Base-by-base conservation (phyloP, 1,140 invertebrate species). In the Lordiphosa clarofinis region DNA sequence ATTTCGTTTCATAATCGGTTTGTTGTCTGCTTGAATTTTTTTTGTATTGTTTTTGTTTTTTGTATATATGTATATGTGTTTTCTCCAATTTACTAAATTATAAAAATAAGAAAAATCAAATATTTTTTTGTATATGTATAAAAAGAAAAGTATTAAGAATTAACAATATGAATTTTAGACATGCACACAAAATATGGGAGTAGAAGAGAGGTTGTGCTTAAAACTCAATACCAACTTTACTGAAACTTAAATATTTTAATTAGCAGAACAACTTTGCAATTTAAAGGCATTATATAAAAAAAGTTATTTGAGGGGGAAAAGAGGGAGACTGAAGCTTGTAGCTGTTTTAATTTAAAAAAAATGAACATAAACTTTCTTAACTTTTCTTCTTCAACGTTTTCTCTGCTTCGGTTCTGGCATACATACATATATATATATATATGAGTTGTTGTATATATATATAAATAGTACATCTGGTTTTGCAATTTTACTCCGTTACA, bases 61-160 rank as follows among this genome's bases (percentile, higher is more conserved):
- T 46, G 24, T 67, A 38, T 50, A 24, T 24, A 24, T 24, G 21
- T 3, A 24, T 24, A 24, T 24, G 21, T 24, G 38, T 62, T 43
- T 59, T 56, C 54, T 60, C 74, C 64, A 79, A 82, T 79, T 82
- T 59, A 75, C 75, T 79, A 82, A 79, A 63, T 67, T 67, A 58
- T 44, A 64, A 44, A 35, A 67, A 19, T 13, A 10, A 48, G 46
- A 36, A 48, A 58, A 69, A 58, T 38, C 33, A 64, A 56, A n/a
- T n/a, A n/a, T n/a, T 38, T 11, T 36, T n/a, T 15, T n/a, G 21
- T 11, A 54, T 61, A 56, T 38, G 54, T 43, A 58, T 65, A 58
- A 66, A 78, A 60, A 73, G 57, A 4, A 46, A 44, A 33, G 43
- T 43, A 44, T 66, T 13, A 42, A 48, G 56, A 52, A n/a, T 44